A percentile compares a stretch with the other conserved stretches of the same genome.
Conservation (phyloP, 2,797 vertebrate species). For the Avahi laniger region DNA sequence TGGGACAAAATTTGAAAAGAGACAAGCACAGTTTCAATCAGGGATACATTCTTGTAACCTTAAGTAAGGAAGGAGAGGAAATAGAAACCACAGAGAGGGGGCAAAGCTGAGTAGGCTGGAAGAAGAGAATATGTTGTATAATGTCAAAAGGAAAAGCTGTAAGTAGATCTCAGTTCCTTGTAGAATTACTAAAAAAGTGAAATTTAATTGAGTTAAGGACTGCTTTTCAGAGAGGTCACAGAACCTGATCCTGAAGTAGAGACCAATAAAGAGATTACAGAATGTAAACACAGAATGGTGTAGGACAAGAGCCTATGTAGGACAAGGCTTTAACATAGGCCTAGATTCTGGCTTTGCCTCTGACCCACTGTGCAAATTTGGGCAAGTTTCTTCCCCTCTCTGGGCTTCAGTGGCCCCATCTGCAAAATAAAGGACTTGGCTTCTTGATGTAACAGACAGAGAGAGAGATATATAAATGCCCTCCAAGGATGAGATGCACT, state of each 20-base stretch:
- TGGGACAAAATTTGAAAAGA: not conserved
- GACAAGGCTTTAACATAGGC: not conserved
- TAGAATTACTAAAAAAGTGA: not conserved
- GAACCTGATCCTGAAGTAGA: not conserved
- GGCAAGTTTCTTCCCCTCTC: not conserved
- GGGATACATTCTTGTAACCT: not conserved
- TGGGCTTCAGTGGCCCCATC: not conserved
- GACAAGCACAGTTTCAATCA: not conserved
- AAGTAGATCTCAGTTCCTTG: not conserved
- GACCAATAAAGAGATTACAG: not conserved
- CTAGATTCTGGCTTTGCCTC: not conserved
- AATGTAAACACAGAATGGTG: not conserved
- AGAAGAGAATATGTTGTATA: not conserved
- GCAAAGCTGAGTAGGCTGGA: not conserved
- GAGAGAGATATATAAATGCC: not conserved
- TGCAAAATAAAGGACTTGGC: not conserved
- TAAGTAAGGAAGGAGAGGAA: conserved; percentile 19
- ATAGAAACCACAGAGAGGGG: not conserved
- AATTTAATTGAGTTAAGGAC: not conserved
- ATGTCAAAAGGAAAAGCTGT: conserved; percentile 27
- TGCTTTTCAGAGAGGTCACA: not conserved
- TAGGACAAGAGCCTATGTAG: not conserved
- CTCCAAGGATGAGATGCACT: not conserved
- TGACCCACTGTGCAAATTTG: not conserved
- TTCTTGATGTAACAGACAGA: not conserved